Conservation (phyloP, 2,113 vertebrate species). For the Ceuthmochares aereus region DNA sequence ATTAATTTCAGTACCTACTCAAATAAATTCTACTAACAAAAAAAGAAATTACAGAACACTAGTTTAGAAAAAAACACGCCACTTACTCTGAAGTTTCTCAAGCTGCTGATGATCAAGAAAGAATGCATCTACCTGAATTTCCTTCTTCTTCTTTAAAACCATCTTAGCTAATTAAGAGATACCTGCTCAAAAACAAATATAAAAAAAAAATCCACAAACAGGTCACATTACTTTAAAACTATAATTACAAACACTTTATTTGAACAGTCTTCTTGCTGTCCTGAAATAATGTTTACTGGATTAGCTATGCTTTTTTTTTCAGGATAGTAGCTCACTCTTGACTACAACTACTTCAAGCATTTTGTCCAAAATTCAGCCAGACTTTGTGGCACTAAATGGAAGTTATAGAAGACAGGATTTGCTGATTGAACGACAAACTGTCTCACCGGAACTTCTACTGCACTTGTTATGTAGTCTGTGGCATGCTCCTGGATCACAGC, state of each 20-base stretch:
- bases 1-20: background rate
- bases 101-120: conserved; percentile 79
- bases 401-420: background rate
- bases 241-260: background rate
- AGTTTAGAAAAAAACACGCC: background rate
- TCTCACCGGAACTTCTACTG: background rate
- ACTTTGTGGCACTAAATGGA: background rate
- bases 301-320: background rate
- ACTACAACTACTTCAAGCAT: background rate
- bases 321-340: background rate
- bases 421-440: no score
- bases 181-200: background rate
- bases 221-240: background rate
- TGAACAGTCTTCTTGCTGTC: background rate
- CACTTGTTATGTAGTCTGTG: accelerated
- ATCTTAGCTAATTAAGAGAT: conserved; percentile 72
- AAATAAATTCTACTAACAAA: background rate
- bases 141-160: conserved; percentile 92
- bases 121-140: conserved; percentile 83
- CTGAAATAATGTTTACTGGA: background rate
- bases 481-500: accelerated
- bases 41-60: background rate
- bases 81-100: conserved; percentile 83
- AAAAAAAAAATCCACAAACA: background rate
- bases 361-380: background rate